A percentile compares a stretch with the other conserved stretches of the same genome.
Evolutionary conservation across 2,113 vertebrate genomes (phyloP).

Genomic region (Tricholaema leucomelas): DNA sequence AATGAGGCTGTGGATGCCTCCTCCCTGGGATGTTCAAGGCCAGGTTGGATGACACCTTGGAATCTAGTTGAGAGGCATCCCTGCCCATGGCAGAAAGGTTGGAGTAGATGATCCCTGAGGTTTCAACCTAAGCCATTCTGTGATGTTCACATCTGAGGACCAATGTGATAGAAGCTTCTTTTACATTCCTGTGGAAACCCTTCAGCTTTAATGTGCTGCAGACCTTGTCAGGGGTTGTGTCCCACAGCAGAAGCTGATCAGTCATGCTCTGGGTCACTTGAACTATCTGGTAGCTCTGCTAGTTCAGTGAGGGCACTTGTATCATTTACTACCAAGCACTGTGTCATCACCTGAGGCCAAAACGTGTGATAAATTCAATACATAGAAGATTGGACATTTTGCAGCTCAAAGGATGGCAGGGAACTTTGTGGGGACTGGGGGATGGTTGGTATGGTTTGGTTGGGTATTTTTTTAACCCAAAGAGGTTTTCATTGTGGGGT

Average conservation of each 20-base stretch:
- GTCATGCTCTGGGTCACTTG: background rate
- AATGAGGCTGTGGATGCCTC: too few relatives aligned
- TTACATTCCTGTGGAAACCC: background rate
- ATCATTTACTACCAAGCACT: background rate
- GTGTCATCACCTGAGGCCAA: background rate
- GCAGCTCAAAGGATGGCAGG: background rate
- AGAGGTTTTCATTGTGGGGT: background rate
- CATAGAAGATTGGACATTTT: background rate
- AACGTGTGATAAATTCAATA: background rate
- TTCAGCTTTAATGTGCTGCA: background rate
- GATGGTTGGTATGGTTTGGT: too few relatives aligned
- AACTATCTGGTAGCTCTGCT: background rate
- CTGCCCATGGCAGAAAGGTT: too few relatives aligned
- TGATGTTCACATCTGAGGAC: background rate
- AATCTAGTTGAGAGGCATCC: too few relatives aligned
- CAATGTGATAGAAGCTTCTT: background rate
- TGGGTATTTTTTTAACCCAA: background rate
- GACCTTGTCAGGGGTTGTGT: background rate
- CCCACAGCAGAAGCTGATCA: background rate
- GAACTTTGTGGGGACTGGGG: too few relatives aligned
- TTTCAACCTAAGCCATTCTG: too few relatives aligned
- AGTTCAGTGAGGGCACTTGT: background rate
- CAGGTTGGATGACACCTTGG: too few relatives aligned
- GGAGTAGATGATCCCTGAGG: too few relatives aligned
- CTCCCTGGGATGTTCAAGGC: too few relatives aligned